Base-by-base conservation (phyloP, 2,797 vertebrate species). In the Spinus olivaceus region DNA sequence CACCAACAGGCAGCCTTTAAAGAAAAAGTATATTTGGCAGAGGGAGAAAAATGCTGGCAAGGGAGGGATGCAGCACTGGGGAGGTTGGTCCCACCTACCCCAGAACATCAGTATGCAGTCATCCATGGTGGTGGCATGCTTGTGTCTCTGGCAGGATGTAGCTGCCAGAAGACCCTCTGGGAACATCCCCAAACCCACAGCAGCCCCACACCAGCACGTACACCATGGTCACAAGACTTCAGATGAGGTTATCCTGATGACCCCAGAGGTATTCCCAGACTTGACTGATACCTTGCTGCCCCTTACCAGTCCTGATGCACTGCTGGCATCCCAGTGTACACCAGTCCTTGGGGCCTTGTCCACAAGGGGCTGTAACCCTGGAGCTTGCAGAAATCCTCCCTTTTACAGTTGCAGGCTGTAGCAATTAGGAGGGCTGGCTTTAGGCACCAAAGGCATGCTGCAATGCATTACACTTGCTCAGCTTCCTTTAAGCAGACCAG, bases 361-460 rank as follows among this genome's bases (percentile, higher is more conserved):
- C 41, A 13, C 53, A 15, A 1, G 9, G 13, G 37, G 20, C 37
- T 69, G 46, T 4, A 2, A 61, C 39, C 50, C 67, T 5, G 0
- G 19, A 71, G 39, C 53, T 51, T 42, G 25, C 57, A 57, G 77
- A 50, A 92, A 74, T 33, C 11, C 19, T 46, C 18, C 28, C 27
- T 44, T 60, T 51, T 25, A 28, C 1, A 2, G 53, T 28, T 15
- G 22, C 4, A 25, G 32, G 25, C 53, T 18, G 11, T 12, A 78
- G 42, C 47, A 42, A 4, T 28, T 19, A 17, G 37, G 35, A 30
- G 19, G 27, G 4, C 16, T 70, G 49, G 28, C 51, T 63, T 51
- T n/a, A 86, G 51, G 21, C 56, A 46, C 22, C 14, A 28, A 2
- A 0, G 0, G 9, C 49, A 33, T 9, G 2, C 30, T n/a, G n/a